A percentile compares a stretch with the other conserved stretches of the same genome.
These are phyloP conservation scores for Aspidoscelis tigris DNA, from an alignment of 2,113 vertebrate genomes.

Conservation along the genomic window DNA sequence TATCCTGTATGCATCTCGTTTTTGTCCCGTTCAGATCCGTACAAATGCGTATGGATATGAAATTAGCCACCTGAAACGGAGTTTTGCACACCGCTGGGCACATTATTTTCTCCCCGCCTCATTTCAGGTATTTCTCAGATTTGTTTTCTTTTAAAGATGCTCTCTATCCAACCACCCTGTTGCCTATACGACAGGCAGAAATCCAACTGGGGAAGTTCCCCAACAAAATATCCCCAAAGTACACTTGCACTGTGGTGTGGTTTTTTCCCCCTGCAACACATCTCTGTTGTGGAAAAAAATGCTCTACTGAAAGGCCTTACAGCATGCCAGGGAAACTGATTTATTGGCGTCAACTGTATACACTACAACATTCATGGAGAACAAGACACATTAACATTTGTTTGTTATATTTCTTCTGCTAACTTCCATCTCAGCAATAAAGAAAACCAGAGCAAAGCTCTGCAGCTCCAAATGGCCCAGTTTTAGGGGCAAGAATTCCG, in stretches of 20 bases:
- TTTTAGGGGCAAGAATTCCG: slow-evolving; percentile 28
- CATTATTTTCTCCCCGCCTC: no score
- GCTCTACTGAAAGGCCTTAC: neutral
- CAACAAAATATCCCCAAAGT: no score
- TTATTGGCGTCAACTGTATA: neutral
- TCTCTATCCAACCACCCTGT: neutral
- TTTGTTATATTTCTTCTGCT: neutral
- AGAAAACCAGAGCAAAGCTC: slow-evolving; percentile 17
- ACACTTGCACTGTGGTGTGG: neutral
- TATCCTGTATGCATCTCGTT: no score
- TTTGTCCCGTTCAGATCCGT: no score
- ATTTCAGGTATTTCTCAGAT: no score
- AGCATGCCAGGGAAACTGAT: neutral
- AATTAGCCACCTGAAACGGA: no score
- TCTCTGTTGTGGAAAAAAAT: neutral
- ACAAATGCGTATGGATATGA: no score
- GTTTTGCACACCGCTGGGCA: no score
- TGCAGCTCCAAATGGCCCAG: slow-evolving; percentile 48
- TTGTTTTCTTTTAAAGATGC: neutral
- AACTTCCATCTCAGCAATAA: neutral
- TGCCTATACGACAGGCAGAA: neutral
- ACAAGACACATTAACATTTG: neutral
- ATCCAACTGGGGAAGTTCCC: neutral
- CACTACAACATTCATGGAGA: neutral
- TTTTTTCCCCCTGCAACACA: neutral